Evolutionary conservation across 30 jellyfish, hydroid and myxozoan genomes (phyloP).

Genomic region (Catostylus mosaicus): DNA sequence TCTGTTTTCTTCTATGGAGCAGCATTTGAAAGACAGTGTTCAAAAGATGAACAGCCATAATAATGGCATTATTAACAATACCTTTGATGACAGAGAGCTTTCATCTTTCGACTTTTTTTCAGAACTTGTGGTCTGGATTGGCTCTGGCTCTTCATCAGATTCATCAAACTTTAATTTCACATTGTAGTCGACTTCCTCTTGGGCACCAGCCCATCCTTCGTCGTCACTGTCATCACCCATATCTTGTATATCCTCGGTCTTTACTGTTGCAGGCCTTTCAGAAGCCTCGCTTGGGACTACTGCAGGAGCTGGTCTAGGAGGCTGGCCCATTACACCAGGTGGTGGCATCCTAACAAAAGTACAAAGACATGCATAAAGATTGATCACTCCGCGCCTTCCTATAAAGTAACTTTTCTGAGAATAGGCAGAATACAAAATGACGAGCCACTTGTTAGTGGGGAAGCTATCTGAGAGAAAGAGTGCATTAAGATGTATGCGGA

Average conservation of each 20-base stretch:
- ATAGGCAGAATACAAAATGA: too few species aligned
- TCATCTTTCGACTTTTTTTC: constrained; percentile 1
- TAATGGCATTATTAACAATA: too few species aligned
- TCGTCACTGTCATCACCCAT: constrained; percentile 78
- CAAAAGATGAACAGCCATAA: too few species aligned
- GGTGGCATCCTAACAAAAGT: constrained; percentile 73
- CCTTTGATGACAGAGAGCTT: constrained; percentile 6
- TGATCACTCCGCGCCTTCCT: too few species aligned
- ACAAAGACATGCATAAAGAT: neutral
- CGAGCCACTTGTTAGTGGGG: too few species aligned
- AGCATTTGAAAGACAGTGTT: too few species aligned
- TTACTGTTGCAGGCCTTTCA: constrained; percentile 78
- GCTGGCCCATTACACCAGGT: constrained; percentile 65
- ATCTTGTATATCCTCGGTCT: constrained; percentile 55
- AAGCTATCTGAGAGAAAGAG: too few species aligned
- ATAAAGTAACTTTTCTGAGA: too few species aligned
- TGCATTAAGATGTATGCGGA: too few species aligned
- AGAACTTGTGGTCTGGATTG: constrained; percentile 8
- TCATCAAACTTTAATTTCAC: constrained; percentile 91
- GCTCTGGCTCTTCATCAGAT: constrained; percentile 85
- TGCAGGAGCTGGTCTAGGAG: constrained; percentile 52
- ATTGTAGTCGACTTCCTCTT: constrained; percentile 94
- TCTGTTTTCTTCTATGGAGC: too few species aligned
- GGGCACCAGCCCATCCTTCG: constrained; percentile 98
- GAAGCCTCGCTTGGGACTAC: constrained; percentile 25